A percentile compares a stretch with the other conserved stretches of the same genome.
Evolutionary conservation across 2,113 vertebrate genomes (phyloP).

Genomic region (Cottus gobio): DNA sequence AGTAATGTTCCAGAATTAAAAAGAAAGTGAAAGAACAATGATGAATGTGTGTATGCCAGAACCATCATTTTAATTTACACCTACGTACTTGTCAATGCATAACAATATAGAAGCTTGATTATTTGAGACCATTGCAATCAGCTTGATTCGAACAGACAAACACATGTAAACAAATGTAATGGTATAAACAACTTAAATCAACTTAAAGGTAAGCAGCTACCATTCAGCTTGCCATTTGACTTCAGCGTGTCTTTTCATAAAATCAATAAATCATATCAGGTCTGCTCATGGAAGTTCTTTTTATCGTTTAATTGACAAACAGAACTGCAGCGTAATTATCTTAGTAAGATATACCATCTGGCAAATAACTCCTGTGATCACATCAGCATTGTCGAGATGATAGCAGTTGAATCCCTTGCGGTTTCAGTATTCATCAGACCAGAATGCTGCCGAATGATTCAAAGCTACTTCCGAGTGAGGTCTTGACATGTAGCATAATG

Average conservation of each 20-base stretch:
- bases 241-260: background rate
- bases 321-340: background rate
- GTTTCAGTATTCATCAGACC: constrained; percentile 9
- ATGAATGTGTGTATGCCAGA: background rate
- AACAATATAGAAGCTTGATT: constrained; percentile 3
- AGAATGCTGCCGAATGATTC: background rate
- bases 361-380: constrained; percentile 7
- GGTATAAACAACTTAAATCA: background rate
- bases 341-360: constrained; percentile 30
- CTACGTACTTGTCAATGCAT: background rate
- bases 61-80: background rate
- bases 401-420: background rate
- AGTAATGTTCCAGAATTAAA: background rate
- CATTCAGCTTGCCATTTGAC: background rate
- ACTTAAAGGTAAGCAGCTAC: background rate
- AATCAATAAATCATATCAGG: constrained; percentile 11
- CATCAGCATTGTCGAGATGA: constrained; percentile 6
- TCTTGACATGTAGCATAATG: background rate
- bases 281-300: background rate
- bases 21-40: background rate
- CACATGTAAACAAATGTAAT: background rate
- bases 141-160: background rate
- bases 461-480: background rate
- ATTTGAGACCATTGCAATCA: constrained; percentile 16
- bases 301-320: background rate